Evolutionary conservation across 2,888 invertebrate species (phyloP), one percentile per base, ranked within the genome.

Genomic region (Leucozona laternaria): DNA sequence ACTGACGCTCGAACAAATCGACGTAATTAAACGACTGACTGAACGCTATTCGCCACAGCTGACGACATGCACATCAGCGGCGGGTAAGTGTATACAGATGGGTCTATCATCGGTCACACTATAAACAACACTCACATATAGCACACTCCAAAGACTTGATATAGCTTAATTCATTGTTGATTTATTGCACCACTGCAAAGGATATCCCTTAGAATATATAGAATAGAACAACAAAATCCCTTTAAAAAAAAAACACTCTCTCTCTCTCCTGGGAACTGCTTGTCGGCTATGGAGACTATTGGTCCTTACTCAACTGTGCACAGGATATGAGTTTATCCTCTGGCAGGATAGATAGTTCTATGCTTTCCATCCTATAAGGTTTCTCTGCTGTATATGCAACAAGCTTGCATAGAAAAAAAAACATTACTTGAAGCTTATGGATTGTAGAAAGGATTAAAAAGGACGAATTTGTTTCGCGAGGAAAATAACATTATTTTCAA

Each of bases 1-100:
- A 90, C 92, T 95, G 89, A 95, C 95, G 31, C 91, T 96, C 88
- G 96, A 96, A 90, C 96, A 96, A 93, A 95, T 95, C 89, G 96
- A 96, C 92, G 95, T 95, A 83, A 95, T 96, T 90, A 94, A 95
- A 91, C 93, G 96, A 89, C 93, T 96, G 89, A 95, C 95, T 17
- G 94, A 94, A 89, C 94, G 94, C 89, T 96, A 96, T 91, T 94
- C 95, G 82, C 94, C 95, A 48, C 93, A 94, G 88, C 91, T 95
- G 90, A 94, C 94, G 76, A 93, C 95, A 80, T 95, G 95, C 91
- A 95, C 95, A 78, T 95, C 95, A 60, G 94, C 95, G 57, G 93
- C 95, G 92, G 96, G 96, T 96, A 93, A 93, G 92, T 91, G 60
- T 53, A 77, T 57, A 79, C 68, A 50, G n/a, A n/a, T 43, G 58